phyloP scores from a whole-genome alignment of 1,140 invertebrate genomes.

The Drosophila trapezifrons region DNA sequence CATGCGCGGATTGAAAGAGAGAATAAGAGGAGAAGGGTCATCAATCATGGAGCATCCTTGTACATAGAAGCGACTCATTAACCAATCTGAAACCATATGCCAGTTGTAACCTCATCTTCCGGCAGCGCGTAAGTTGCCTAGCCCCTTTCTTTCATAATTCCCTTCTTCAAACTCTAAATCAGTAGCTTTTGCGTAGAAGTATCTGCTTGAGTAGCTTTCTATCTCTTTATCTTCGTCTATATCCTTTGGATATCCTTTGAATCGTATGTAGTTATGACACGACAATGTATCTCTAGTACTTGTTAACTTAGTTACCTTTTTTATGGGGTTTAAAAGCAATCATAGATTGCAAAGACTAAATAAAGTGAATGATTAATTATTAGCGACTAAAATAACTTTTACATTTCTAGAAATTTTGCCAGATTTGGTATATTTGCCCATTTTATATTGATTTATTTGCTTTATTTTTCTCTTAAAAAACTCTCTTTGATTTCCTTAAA shows the following conservation, averaged over 20 bases:
- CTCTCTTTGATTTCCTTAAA: background rate
- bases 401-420: too few species aligned
- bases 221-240: slow-evolving; percentile 1
- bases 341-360: too few species aligned
- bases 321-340: background rate
- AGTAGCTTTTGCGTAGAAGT: slow-evolving; percentile 51
- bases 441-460: background rate
- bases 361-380: too few species aligned
- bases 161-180: slow-evolving; percentile 18
- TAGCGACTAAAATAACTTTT: too few species aligned
- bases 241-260: slow-evolving; percentile 11
- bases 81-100: slow-evolving; percentile 36
- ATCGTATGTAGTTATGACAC: slow-evolving; percentile 5
- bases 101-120: slow-evolving; percentile 36
- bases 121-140: slow-evolving; percentile 68
- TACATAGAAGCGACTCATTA: slow-evolving; percentile 57
- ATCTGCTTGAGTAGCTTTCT: slow-evolving; percentile 31
- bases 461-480: background rate
- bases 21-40: slow-evolving; percentile 8
- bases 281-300: background rate
- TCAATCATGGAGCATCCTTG: slow-evolving; percentile 63
- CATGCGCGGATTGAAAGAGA: slow-evolving; percentile 56
- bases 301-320: background rate
- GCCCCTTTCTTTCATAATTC: slow-evolving; percentile 15
- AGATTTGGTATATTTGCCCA: background rate